Base-by-base conservation (phyloP, 2,113 vertebrate genomes). In the Triplophysa tibetana region DNA sequence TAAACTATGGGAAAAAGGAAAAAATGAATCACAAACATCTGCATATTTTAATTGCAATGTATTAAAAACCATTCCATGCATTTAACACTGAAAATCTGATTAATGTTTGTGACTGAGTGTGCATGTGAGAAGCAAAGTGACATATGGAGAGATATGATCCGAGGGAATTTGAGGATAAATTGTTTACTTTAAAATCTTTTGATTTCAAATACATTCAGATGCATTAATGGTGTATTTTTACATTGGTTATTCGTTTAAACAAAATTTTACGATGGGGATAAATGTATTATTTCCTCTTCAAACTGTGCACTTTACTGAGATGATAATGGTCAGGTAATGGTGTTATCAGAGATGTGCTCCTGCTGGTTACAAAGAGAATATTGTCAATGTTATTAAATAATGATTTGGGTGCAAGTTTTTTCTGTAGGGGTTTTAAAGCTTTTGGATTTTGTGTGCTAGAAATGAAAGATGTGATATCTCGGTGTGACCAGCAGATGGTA, bases 401-500 rank as follows among this genome's bases (percentile, higher is more conserved):
- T 72, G 43, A 45, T 58, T 70, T 16, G 26, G 50, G 24, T 50
- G 68, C 58, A 64, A 45, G 45, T 43, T 62, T 11, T 21, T 67
- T 61, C 61, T 70, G 50, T 4, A 56, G 69, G 77, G 19, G 62
- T 56, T 69, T 67, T 11, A 52, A 77, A 23, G 38, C 68, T 81
- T 78, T 70, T 56, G 69, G 33, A 69, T 61, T 23, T 23, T 21
- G 9, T 45, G 66, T 17, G 12, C 8, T n/a, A 16, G 45, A 19
- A 23, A 54, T 19, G 21, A 38, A 23, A 19, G 8, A 21, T 67
- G 75, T 23, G 26, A 81, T 66, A 70, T n/a, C 6, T 60, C 0
- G 16, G 17, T 26, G 26, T 79, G 70, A 82, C 84, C 88, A 89
- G 86, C 78, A 90, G 91, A 88, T 84, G 88, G 73, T 79, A 82